Percentiles rank a stretch among this genome's conserved stretches.
These are phyloP conservation scores for Cichladusa arquata DNA, from an alignment of 2,113 vertebrate species.

Conservation along the genomic window DNA sequence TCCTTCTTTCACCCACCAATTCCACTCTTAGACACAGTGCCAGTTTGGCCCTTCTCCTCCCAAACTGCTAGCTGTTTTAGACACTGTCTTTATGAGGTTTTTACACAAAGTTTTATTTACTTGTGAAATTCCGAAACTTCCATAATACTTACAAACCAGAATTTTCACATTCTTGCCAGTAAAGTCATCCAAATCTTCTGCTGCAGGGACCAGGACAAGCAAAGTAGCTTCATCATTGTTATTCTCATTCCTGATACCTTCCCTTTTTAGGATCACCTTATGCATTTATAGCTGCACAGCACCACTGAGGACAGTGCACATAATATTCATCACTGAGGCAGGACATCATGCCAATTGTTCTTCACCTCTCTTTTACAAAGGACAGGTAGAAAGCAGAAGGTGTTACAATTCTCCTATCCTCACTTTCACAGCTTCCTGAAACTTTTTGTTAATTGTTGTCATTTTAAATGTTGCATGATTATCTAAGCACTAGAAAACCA, in stretches of 20 bases:
- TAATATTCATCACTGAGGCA: neutral
- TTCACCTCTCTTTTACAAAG: neutral
- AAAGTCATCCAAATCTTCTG: neutral
- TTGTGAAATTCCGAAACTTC: neutral
- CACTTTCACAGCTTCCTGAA: neutral
- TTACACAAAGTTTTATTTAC: neutral
- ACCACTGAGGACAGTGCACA: neutral
- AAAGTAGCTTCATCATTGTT: neutral
- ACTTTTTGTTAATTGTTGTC: neutral
- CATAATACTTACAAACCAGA: neutral
- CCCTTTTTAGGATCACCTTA: neutral
- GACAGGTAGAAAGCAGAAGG: neutral
- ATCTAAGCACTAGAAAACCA: neutral
- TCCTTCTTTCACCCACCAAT: neutral
- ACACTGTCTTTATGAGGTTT: neutral
- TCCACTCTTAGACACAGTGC: neutral
- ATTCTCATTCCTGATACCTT: neutral
- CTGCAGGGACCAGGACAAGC: neutral
- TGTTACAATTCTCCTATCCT: neutral
- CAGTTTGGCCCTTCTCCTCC: neutral
- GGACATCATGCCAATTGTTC: neutral
- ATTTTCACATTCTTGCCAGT: neutral
- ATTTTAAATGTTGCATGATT: neutral
- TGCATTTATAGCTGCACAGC: neutral
- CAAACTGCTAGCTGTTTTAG: neutral